phyloP scores from a whole-genome alignment of 2,797 vertebrate species.

The Potorous gilbertii region DNA sequence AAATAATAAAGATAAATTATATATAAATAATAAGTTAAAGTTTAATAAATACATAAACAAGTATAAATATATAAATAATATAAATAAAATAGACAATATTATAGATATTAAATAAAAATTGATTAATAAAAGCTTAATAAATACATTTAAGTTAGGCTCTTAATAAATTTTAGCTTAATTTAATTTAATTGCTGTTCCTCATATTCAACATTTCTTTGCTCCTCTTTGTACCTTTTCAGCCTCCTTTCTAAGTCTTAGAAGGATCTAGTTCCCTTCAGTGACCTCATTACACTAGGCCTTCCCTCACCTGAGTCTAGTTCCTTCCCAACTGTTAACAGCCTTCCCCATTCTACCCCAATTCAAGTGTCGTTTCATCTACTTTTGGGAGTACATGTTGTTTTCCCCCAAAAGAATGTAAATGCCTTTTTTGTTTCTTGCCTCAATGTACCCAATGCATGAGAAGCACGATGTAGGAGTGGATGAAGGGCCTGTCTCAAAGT shows the following conservation, averaged over 20 bases:
- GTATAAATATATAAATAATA: no score
- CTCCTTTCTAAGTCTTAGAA: background rate
- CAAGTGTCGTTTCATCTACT: background rate
- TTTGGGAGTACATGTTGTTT: background rate
- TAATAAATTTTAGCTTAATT: background rate
- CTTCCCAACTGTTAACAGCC: background rate
- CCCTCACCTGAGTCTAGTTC: background rate
- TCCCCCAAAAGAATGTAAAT: background rate
- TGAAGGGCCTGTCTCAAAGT: background rate
- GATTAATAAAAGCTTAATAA: no score
- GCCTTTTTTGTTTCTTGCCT: background rate
- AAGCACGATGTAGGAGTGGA: background rate
- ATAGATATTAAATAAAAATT: no score
- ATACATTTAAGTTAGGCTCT: background rate
- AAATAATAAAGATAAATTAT: no score
- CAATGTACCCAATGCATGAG: background rate
- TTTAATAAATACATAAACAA: no score
- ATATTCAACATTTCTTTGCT: background rate
- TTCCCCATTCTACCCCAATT: background rate
- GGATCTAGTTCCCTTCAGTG: background rate
- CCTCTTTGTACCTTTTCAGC: background rate
- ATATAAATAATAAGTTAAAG: no score
- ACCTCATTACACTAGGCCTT: background rate
- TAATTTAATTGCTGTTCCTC: background rate
- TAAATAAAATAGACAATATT: no score